Base-by-base conservation (phyloP, 2,888 invertebrate species). In the Mesoligia furuncula region DNA sequence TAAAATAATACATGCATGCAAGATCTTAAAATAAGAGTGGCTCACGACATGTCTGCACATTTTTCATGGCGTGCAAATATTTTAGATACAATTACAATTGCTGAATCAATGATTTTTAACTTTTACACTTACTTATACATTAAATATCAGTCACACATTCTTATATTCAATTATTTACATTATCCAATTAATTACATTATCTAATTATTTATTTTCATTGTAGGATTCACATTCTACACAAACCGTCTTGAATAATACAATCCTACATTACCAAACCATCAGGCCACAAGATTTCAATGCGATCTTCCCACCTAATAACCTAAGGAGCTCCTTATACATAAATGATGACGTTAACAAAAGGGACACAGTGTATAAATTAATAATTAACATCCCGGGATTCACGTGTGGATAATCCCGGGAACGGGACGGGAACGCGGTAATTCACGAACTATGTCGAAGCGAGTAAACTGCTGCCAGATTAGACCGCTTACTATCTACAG, bases 371-470 rank as follows among this genome's bases (percentile, higher is more conserved):
- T 81, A 65, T 83, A 86, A 81, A 88, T 86, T 83, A 83, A 76
- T 87, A 77, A 87, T 85, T 79, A 78, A 76, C 71, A 75, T 68
- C 72, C 68, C 70, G 70, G 77, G 80, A 82, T 76, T 67, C 77
- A 85, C 75, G 80, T 85, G 79, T 73, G 73, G 77, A 74, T 88
- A 80, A 86, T 86, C 79, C 79, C 73, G 68, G 74, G 70, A 51
- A 68, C 57, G 80, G 45, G 64, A 71, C 61, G 67, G 68, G 57
- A 61, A 66, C 75, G 51, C 64, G 77, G 76, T 80, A 86, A 87
- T 85, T 80, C 84, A 76, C 78, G 51, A 86, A 84, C 84, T 86
- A 80, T 86, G 80, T 79, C 81, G 84, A 80, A 76, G 67, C 65
- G 73, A 80, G 80, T 79, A 79, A 87, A 87, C 79, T 80, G 64